Evolutionary conservation across 2,888 invertebrate genomes (phyloP).

Genomic region (Drosophila quasianomalipes): DNA sequence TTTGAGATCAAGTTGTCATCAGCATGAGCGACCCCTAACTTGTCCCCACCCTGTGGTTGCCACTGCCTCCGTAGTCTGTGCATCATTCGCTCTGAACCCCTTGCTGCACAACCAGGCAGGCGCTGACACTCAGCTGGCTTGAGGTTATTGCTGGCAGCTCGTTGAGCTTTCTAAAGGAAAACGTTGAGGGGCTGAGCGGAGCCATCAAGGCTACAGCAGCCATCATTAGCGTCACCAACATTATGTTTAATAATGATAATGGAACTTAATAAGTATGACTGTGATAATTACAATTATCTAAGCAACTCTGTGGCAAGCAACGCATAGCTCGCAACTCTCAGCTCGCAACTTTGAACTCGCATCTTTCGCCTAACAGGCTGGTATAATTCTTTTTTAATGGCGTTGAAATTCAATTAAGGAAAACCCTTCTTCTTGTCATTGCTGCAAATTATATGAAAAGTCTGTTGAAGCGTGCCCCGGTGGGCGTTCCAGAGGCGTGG

Average conservation of each 20-base stretch:
- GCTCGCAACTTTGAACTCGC: slow-evolving; percentile 25
- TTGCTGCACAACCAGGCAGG: neutral
- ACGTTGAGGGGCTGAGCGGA: neutral
- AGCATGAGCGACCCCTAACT: slow-evolving; percentile 7
- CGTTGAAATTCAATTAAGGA: slow-evolving; percentile 74
- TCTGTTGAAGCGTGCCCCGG: slow-evolving; percentile 31
- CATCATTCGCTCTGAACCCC: neutral
- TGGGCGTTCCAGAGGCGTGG: slow-evolving; percentile 18
- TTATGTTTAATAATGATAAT: slow-evolving; percentile 46
- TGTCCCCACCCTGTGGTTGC: slow-evolving; percentile 20
- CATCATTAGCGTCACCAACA: slow-evolving; percentile 66
- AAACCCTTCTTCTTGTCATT: slow-evolving; percentile 69
- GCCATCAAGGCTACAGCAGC: slow-evolving; percentile 51
- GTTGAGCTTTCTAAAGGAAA: neutral
- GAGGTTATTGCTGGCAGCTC: slow-evolving; percentile 35
- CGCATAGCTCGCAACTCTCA: slow-evolving; percentile 9
- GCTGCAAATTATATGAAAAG: slow-evolving; percentile 61
- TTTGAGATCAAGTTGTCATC: slow-evolving; percentile 22
- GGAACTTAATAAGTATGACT: slow-evolving; percentile 55
- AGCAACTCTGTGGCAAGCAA: slow-evolving; percentile 39
- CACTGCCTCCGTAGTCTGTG: neutral
- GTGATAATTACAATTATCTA: slow-evolving; percentile 38
- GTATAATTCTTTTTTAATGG: slow-evolving; percentile 74
- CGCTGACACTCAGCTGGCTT: slow-evolving; percentile 5
- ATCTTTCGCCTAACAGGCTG: slow-evolving; percentile 36